phyloP scores from a whole-genome alignment of 2,888 invertebrate genomes.

The Agrilus biguttatus region DNA sequence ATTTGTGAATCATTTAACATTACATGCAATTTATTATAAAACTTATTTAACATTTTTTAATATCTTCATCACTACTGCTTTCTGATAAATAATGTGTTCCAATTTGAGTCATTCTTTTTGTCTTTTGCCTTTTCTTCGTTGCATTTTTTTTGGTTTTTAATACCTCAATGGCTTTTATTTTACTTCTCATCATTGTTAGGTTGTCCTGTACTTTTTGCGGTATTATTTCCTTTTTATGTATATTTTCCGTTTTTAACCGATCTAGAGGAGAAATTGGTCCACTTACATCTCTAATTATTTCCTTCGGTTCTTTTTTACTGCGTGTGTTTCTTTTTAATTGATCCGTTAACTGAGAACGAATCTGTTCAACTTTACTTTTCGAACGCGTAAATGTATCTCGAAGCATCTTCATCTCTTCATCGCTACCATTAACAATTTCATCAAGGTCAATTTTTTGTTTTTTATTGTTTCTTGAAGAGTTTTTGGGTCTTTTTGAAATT shows the following conservation, averaged over 20 bases:
- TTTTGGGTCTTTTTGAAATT: neutral
- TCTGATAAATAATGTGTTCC: constrained; percentile 51
- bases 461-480: neutral
- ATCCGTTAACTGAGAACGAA: constrained; percentile 16
- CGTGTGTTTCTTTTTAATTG: constrained; percentile 10
- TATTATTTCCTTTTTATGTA: constrained; percentile 42
- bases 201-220: constrained; percentile 60
- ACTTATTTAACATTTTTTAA: neutral
- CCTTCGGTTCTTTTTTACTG: constrained; percentile 1
- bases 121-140: constrained; percentile 34
- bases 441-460: constrained; percentile 5
- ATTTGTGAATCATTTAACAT: too few species aligned
- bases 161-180: constrained; percentile 60
- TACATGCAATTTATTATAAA: neutral
- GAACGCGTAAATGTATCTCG: constrained; percentile 17
- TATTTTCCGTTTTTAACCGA: constrained; percentile 16
- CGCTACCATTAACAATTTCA: constrained; percentile 5
- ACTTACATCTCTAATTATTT: constrained; percentile 13
- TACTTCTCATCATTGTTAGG: constrained; percentile 47
- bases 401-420: constrained; percentile 20
- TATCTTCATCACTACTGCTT: constrained; percentile 40
- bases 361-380: constrained; percentile 18
- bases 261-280: constrained; percentile 18
- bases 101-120: constrained; percentile 34
- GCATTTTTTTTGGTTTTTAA: constrained; percentile 50